Conservation (phyloP, 2,797 vertebrate genomes). For the Labeo calbasu region DNA sequence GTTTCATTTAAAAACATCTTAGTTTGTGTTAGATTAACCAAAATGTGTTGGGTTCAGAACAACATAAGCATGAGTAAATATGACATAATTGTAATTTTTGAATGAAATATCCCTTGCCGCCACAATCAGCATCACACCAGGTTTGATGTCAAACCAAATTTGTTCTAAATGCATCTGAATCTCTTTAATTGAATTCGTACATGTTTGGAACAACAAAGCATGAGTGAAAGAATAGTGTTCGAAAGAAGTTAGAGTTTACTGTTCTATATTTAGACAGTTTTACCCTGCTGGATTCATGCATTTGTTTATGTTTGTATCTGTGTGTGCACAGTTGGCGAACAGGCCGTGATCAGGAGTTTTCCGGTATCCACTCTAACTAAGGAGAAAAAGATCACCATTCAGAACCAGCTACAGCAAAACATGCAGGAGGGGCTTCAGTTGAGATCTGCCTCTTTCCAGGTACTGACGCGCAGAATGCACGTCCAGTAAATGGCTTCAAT, state of each 20-base stretch:
- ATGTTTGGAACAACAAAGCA: background rate
- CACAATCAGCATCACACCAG: no score
- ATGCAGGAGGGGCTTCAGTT: constrained; percentile 97
- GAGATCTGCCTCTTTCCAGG: constrained; percentile 94
- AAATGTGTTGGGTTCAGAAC: background rate
- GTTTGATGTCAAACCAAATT: background rate
- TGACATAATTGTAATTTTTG: background rate
- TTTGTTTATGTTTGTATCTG: constrained; percentile 24
- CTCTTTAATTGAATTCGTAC: background rate
- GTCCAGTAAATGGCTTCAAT: background rate
- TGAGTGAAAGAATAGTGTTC: background rate
- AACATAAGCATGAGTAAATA: background rate
- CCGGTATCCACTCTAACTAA: constrained; percentile 93
- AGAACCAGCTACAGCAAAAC: constrained; percentile 95
- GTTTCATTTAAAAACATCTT: background rate
- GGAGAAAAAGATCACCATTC: constrained; percentile 97
- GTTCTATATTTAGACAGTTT: background rate
- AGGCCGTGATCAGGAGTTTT: constrained; percentile 92
- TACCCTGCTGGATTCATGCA: background rate
- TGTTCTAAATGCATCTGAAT: background rate
- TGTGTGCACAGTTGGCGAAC: constrained; percentile 87
- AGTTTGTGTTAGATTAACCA: background rate
- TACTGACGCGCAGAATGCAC: constrained; percentile 61
- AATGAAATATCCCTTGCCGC: background rate
- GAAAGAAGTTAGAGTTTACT: constrained; percentile 1